A percentile compares a stretch with the other conserved stretches of the same genome.
phyloP scores from a whole-genome alignment of 2,888 invertebrate genomes.

The Tholera decimalis region DNA sequence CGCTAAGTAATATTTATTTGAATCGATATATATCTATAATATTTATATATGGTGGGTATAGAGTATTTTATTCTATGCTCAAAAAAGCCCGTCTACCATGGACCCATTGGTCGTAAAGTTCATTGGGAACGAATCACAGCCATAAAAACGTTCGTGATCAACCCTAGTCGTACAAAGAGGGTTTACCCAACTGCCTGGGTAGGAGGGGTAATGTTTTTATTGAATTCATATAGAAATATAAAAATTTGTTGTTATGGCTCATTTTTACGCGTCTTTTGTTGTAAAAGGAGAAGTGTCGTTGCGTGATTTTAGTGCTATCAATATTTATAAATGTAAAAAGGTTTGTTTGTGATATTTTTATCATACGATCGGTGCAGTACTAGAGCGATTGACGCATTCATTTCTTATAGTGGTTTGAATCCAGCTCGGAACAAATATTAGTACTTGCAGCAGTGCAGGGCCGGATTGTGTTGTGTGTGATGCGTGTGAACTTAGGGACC shows the following conservation, averaged over 20 bases:
- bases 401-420: too few species aligned
- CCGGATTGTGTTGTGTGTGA: too few species aligned
- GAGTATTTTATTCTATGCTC: background rate
- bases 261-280: slow-evolving; percentile 31
- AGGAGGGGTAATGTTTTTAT: slow-evolving; percentile 35
- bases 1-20: too few species aligned
- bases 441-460: too few species aligned
- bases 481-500: too few species aligned
- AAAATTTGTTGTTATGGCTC: slow-evolving; percentile 31
- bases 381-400: too few species aligned
- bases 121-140: slow-evolving; percentile 38
- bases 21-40: too few species aligned
- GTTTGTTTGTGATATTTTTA: too few species aligned
- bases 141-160: slow-evolving; percentile 43
- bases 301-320: slow-evolving; percentile 35
- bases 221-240: slow-evolving; percentile 47
- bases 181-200: slow-evolving; percentile 9
- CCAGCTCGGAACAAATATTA: too few species aligned
- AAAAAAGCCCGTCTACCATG: slow-evolving; percentile 8
- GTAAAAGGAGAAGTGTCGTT: slow-evolving; percentile 10
- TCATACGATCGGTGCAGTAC: too few species aligned
- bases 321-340: slow-evolving; percentile 10
- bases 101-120: slow-evolving; percentile 29
- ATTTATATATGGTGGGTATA: too few species aligned
- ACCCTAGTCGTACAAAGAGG: slow-evolving; percentile 17